These are phyloP conservation scores for Drosophila picticornis DNA, from an alignment of 2,888 invertebrate species.

Conservation along the genomic window DNA sequence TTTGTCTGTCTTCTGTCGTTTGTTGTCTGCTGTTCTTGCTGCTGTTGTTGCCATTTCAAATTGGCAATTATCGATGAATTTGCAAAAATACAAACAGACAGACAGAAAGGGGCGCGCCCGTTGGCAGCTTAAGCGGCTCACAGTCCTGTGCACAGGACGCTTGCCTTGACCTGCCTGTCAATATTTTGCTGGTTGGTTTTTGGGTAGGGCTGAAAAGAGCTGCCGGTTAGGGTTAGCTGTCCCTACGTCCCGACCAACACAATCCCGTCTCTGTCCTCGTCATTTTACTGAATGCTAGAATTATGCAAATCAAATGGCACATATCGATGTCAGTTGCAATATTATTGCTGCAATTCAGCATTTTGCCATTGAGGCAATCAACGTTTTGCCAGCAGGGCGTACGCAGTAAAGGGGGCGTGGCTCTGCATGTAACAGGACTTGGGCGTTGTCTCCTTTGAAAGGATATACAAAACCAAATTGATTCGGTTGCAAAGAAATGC, in stretches of 20 bases:
- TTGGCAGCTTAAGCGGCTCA: slow-evolving; percentile 71
- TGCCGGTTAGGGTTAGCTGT: slow-evolving; percentile 47
- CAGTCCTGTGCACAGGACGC: slow-evolving; percentile 27
- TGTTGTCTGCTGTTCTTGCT: slow-evolving; percentile 14
- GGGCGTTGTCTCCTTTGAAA: slow-evolving; percentile 55
- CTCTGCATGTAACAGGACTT: slow-evolving; percentile 33
- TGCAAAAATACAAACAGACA: slow-evolving; percentile 77
- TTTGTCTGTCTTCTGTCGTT: slow-evolving; percentile 42
- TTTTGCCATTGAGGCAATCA: slow-evolving; percentile 61
- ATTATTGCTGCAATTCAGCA: slow-evolving; percentile 79
- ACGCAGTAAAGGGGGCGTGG: neutral
- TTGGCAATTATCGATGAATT: slow-evolving; percentile 82
- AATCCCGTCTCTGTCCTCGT: slow-evolving; percentile 19
- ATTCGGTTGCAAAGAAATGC: slow-evolving; percentile 25
- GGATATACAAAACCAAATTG: slow-evolving; percentile 47
- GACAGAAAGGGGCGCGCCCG: slow-evolving; percentile 52
- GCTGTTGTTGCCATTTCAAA: slow-evolving; percentile 77
- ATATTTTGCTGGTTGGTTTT: slow-evolving; percentile 63
- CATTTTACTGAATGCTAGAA: slow-evolving; percentile 51
- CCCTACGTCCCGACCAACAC: neutral
- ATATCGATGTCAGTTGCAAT: slow-evolving; percentile 78
- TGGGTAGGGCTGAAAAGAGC: slow-evolving; percentile 42
- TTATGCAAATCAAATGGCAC: slow-evolving; percentile 80
- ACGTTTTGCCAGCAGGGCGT: slow-evolving; percentile 15
- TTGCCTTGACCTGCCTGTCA: slow-evolving; percentile 48